Conservation (phyloP, 2,888 invertebrate species). For the Saturnia pavonia region DNA sequence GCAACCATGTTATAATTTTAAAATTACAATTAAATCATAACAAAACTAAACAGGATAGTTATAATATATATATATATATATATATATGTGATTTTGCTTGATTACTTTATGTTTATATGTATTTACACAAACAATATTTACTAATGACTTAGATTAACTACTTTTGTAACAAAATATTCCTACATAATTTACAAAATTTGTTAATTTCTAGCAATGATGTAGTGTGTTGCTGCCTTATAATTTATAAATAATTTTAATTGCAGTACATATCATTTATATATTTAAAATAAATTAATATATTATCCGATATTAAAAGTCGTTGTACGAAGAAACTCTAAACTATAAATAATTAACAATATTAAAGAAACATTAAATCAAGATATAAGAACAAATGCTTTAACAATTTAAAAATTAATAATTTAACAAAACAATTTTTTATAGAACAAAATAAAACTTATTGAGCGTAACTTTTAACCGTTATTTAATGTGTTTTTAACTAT, state of each 20-base stretch:
- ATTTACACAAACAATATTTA: conserved; percentile 32
- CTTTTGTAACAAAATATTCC: not conserved
- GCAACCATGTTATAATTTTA: not conserved
- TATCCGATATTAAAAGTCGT: not conserved
- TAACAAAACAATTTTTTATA: not conserved
- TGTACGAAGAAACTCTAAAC: not conserved
- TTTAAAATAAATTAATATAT: not conserved
- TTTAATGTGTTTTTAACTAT: no score
- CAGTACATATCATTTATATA: not conserved
- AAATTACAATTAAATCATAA: not conserved
- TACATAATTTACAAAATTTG: not conserved
- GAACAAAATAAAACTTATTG: not conserved
- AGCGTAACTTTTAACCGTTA: no score
- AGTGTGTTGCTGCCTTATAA: not conserved
- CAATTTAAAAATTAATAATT: no score
- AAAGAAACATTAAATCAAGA: not conserved
- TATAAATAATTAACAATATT: no score
- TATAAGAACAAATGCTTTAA: not conserved
- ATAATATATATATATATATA: not conserved
- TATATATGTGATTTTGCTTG: not conserved
- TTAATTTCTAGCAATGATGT: not conserved
- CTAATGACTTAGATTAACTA: conserved; percentile 5
- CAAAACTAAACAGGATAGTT: not conserved
- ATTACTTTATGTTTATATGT: conserved; percentile 29
- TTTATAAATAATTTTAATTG: not conserved